phyloP scores from a whole-genome alignment of 1,140 invertebrate species.

The Drosophila santomea region DNA sequence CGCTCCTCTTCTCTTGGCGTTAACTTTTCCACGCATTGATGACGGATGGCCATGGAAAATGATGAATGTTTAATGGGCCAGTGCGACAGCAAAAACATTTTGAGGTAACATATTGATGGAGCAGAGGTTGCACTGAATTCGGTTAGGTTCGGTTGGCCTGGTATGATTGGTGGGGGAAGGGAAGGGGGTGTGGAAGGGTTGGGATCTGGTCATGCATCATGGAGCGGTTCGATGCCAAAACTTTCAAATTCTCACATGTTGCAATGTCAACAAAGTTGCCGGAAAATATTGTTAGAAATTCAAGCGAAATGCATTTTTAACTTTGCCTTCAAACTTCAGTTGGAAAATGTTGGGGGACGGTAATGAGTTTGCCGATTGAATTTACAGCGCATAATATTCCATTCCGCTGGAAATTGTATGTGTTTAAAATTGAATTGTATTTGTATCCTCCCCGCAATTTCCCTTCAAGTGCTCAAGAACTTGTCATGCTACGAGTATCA shows the following conservation, averaged over 20 bases:
- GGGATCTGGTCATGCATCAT: conserved; percentile 32
- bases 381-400: background rate
- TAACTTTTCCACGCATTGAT: conserved; percentile 74
- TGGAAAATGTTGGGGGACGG: background rate
- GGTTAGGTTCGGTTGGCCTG: background rate
- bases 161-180: too few species aligned
- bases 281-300: conserved; percentile 40
- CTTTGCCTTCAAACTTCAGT: conserved; percentile 4
- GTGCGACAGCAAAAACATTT: conserved; percentile 64
- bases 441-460: background rate
- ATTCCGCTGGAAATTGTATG: background rate
- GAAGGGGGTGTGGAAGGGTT: background rate
- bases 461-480: conserved; percentile 1
- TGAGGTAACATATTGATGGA: conserved; percentile 54
- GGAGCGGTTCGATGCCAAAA: conserved; percentile 32
- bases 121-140: conserved; percentile 12
- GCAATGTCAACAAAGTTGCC: conserved; percentile 41
- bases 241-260: conserved; percentile 42
- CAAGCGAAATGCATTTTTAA: conserved; percentile 33
- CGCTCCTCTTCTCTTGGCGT: conserved; percentile 24
- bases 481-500: background rate
- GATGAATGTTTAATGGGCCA: conserved; percentile 79
- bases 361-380: background rate
- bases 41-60: conserved; percentile 76
- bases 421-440: too few species aligned